phyloP scores from a whole-genome alignment of 2,113 vertebrate species.

The Pavo muticus region DNA sequence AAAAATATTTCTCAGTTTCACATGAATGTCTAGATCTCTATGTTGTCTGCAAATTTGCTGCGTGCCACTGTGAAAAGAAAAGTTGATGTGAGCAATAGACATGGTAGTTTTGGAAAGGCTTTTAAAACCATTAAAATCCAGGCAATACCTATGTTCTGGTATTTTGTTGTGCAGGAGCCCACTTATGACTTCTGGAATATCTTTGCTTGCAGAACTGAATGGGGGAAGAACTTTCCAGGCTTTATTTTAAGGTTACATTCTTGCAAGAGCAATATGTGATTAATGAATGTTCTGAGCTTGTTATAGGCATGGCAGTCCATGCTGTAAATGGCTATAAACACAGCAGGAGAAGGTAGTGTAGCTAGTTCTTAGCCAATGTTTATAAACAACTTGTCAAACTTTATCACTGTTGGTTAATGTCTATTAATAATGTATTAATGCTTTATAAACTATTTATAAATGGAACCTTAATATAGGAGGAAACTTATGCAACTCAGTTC shows the following conservation, averaged over 20 bases:
- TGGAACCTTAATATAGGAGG: conserved; percentile 12
- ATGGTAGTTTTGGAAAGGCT: neutral
- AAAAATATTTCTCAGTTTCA: neutral
- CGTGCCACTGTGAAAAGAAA: neutral
- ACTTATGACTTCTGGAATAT: neutral
- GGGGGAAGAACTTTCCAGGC: neutral
- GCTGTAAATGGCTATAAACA: conserved; percentile 50
- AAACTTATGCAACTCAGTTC: neutral
- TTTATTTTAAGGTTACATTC: conserved; percentile 28
- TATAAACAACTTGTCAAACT: conserved; percentile 61
- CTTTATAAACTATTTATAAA: conserved; percentile 68
- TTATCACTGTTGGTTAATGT: conserved; percentile 49
- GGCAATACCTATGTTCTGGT: neutral
- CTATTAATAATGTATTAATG: conserved; percentile 56
- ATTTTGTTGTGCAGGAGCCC: neutral
- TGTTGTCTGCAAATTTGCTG: neutral
- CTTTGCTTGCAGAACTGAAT: neutral
- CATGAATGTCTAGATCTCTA: neutral
- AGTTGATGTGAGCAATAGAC: neutral
- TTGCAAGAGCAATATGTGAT: neutral
- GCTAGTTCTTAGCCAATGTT: conserved; percentile 39
- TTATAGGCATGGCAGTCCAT: neutral
- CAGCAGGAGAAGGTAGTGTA: conserved; percentile 29
- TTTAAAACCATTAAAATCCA: neutral
- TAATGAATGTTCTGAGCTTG: conserved; percentile 12